Evolutionary conservation across 2,888 invertebrate genomes (phyloP), one percentile per base, ranked within the genome.

Genomic region (Panopea generosa): DNA sequence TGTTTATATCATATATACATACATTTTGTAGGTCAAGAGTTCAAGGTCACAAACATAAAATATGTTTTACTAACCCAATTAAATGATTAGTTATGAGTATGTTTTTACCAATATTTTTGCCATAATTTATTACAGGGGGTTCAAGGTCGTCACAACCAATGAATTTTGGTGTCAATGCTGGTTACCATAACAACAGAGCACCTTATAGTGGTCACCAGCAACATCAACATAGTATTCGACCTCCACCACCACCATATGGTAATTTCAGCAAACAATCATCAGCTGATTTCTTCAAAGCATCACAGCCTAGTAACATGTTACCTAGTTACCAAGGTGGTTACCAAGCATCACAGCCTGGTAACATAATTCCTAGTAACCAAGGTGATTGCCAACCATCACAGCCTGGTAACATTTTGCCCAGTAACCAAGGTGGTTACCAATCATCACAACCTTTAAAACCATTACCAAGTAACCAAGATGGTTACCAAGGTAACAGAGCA

Each of bases 401-500:
- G 22, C 50, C 24, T 14, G 45, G 45, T 45, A 45, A 20, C 20
- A 18, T 24, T 2, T 22, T 11, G 22, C 50, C 24, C 16, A 18
- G 20, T 20, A 47, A 20, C 47, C n/a, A 18, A n/a, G 18, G 20
- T 47, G 47, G 47, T 47, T 47, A 33, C 33, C 33, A 33, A 7
- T 4, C 33, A 33, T 33, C 33, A 11, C 33, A 33, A 16, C 20
- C 47, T 16, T 9, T 6, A 9, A 47, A 47, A 6, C 4, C 16
- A 33, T 33, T 33, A 33, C 61, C 52, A 20, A 20, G 50, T 14
- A 20, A 50, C 50, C 50, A 18, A 50, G 50, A 24, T 20, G 59
- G 71, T 67, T 65, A 49, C 67, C 67, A 63, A 66, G 69, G 63
- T 62, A 66, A 68, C 63, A 59, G 63, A 68, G 62, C 66, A 49